Conservation (phyloP, 2,888 invertebrate genomes). For the Drosophila koepferae region DNA sequence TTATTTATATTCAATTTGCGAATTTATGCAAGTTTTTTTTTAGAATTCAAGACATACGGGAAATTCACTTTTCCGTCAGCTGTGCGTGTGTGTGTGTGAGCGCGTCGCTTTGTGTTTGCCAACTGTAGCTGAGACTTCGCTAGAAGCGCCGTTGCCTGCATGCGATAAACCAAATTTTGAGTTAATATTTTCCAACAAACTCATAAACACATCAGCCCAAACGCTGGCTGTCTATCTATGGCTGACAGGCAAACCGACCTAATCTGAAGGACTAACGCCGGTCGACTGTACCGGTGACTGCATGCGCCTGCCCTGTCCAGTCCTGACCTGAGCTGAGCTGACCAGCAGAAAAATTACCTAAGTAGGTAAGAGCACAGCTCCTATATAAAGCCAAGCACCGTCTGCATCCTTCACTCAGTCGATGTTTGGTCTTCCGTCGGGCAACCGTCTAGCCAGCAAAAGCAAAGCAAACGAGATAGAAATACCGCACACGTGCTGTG, state of each 20-base stretch:
- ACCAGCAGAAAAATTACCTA: slow-evolving; percentile 29
- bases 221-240: slow-evolving; percentile 5
- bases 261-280: slow-evolving; percentile 60
- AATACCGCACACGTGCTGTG: slow-evolving; percentile 33
- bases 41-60: slow-evolving; percentile 30
- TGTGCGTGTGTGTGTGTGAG: slow-evolving; percentile 23
- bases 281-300: slow-evolving; percentile 21
- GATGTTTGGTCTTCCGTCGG: slow-evolving; percentile 40
- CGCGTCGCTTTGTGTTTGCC: slow-evolving; percentile 21
- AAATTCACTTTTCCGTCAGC: slow-evolving; percentile 53
- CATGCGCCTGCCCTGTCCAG: slow-evolving; percentile 8
- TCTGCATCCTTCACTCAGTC: slow-evolving; percentile 60
- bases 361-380: slow-evolving; percentile 9
- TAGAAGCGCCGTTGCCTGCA: slow-evolving; percentile 35
- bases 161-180: slow-evolving; percentile 39
- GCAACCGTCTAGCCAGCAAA: slow-evolving; percentile 9
- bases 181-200: slow-evolving; percentile 68
- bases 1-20: slow-evolving; percentile 80
- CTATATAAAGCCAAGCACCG: slow-evolving; percentile 34
- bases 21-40: slow-evolving; percentile 61
- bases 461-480: not conserved
- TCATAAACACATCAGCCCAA: slow-evolving; percentile 63
- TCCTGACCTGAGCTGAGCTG: slow-evolving; percentile 3
- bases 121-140: slow-evolving; percentile 34
- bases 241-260: slow-evolving; percentile 46